These are phyloP conservation scores for Drosophila robusta DNA, from an alignment of 2,888 invertebrate species.

Conservation along the genomic window DNA sequence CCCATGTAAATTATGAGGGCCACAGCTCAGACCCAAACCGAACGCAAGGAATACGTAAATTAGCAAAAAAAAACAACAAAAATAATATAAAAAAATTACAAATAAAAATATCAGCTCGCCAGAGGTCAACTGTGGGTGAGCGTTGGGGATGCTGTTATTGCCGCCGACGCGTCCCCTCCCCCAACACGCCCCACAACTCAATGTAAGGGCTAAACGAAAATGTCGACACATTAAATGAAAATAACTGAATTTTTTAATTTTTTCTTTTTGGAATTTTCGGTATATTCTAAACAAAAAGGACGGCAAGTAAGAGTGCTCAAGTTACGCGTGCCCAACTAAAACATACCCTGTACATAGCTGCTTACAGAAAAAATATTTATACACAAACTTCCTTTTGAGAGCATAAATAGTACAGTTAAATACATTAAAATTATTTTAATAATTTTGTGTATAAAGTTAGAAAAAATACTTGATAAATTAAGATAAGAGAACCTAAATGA, in stretches of 20 bases:
- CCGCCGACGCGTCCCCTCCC: neutral
- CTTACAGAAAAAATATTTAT: no score
- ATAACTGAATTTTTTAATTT: slow-evolving; percentile 27
- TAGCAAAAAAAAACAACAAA: slow-evolving; percentile 28
- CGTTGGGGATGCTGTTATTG: neutral
- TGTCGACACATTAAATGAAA: slow-evolving; percentile 70
- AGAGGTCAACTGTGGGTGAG: slow-evolving; percentile 46
- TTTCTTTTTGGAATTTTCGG: neutral
- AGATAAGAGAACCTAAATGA: no score
- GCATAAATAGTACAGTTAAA: no score
- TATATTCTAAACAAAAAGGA: slow-evolving; percentile 14
- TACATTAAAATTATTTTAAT: no score
- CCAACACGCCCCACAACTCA: neutral
- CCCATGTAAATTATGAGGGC: slow-evolving; percentile 69
- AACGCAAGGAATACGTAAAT: slow-evolving; percentile 57
- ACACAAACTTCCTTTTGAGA: no score
- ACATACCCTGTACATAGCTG: neutral
- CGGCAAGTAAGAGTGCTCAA: neutral
- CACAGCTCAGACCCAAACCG: slow-evolving; percentile 18
- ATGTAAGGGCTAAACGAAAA: slow-evolving; percentile 65
- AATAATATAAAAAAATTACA: slow-evolving; percentile 7
- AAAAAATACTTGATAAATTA: no score
- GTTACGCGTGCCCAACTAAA: neutral
- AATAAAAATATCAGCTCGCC: slow-evolving; percentile 52
- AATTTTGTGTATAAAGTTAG: no score